Percentiles rank a stretch among this genome's conserved stretches.
Conservation (phyloP, 2,113 vertebrate species). For the zebrafish (Danio rerio) region DNA sequence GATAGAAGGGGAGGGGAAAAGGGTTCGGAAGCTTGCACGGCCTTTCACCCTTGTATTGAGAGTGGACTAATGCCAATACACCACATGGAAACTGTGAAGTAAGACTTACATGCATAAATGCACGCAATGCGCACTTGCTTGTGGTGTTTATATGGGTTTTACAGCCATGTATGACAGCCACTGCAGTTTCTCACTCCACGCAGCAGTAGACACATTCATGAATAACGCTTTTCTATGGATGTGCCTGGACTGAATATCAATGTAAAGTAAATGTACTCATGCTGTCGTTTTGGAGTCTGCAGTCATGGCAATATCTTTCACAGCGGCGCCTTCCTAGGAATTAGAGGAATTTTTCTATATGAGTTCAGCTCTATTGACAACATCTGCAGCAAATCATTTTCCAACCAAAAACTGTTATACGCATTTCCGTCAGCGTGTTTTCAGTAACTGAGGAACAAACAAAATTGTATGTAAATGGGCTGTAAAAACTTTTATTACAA, state of each 20-base stretch:
- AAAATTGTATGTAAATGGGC: too few species aligned
- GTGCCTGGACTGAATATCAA: conserved; percentile 12
- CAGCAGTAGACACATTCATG: not conserved
- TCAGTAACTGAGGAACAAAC: too few species aligned
- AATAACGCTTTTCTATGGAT: not conserved
- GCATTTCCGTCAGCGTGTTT: not conserved
- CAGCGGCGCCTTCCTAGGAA: not conserved
- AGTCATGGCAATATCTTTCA: not conserved
- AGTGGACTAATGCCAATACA: conserved; percentile 30
- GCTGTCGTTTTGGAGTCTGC: not conserved
- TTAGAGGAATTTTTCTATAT: not conserved
- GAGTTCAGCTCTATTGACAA: not conserved
- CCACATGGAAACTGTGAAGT: conserved; percentile 40
- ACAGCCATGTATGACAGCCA: conserved; percentile 5
- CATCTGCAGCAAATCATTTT: conserved; percentile 3
- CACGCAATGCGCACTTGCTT: not conserved
- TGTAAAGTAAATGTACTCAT: conserved; percentile 19
- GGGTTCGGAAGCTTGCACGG: conserved; percentile 37
- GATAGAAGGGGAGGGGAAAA: not conserved
- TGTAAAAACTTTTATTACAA: too few species aligned
- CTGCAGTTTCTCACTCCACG: not conserved
- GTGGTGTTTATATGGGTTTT: not conserved
- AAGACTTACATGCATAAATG: not conserved
- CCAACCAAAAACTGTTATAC: not conserved
- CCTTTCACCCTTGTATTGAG: conserved; percentile 54